Percentiles rank a stretch among this genome's conserved stretches.
These are phyloP conservation scores for Solenopsis invicta DNA, from an alignment of 1,140 invertebrate species.

Conservation along the genomic window DNA sequence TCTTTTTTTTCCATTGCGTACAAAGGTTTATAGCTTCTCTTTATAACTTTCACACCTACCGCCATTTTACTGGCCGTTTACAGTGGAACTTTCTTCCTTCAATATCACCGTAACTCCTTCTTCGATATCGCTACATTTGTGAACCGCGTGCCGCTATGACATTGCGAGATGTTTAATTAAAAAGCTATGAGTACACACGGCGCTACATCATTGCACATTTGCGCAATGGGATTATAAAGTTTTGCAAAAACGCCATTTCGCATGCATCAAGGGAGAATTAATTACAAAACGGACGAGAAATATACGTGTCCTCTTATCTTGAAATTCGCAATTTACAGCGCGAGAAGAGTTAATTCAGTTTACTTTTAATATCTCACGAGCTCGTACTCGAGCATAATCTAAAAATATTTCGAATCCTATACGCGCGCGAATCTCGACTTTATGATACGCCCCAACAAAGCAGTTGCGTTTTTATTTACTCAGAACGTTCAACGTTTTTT, in stretches of 20 bases:
- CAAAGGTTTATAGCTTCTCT: slow-evolving; percentile 31
- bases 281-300: slow-evolving; percentile 37
- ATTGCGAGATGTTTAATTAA: slow-evolving; percentile 69
- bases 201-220: slow-evolving; percentile 24
- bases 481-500: slow-evolving; percentile 47
- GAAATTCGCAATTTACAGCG: slow-evolving; percentile 58
- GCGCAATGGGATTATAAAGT: slow-evolving; percentile 45
- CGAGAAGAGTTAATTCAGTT: slow-evolving; percentile 51
- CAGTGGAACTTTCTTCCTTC: slow-evolving; percentile 29
- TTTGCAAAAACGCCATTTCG: slow-evolving; percentile 45
- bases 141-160: not conserved
- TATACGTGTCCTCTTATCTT: slow-evolving; percentile 42
- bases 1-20: not conserved
- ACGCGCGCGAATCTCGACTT: slow-evolving; percentile 10
- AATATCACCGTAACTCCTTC: slow-evolving; percentile 11
- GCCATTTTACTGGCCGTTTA: slow-evolving; percentile 25
- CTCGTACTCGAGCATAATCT: slow-evolving; percentile 29
- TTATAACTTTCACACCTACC: slow-evolving; percentile 19
- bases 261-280: slow-evolving; percentile 39
- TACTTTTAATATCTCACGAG: slow-evolving; percentile 47
- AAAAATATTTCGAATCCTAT: slow-evolving; percentile 59
- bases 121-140: slow-evolving; percentile 55
- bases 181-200: slow-evolving; percentile 16
- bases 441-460: slow-evolving; percentile 67
- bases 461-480: slow-evolving; percentile 69